Evolutionary conservation across 2,888 invertebrate genomes (phyloP).

Genomic region (Crossocerus cetratus): DNA sequence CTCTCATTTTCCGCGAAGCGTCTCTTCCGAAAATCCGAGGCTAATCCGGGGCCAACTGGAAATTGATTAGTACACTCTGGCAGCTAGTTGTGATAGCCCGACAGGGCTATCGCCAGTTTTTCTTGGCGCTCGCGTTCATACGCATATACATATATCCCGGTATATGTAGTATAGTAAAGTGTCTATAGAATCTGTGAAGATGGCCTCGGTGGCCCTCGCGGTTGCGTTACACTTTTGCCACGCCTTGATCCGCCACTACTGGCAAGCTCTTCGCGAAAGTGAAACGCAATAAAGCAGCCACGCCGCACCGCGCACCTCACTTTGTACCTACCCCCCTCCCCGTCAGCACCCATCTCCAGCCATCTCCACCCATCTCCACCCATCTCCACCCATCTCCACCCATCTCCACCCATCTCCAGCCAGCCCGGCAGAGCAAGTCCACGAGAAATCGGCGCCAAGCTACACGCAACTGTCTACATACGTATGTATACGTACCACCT

Average conservation of each 20-base stretch:
- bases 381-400: background rate
- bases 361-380: background rate
- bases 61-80: no score
- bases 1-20: no score
- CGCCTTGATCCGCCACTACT: slow-evolving; percentile 68
- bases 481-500: no score
- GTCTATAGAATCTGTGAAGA: no score
- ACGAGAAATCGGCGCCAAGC: slow-evolving; percentile 25
- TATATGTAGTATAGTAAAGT: no score
- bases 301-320: slow-evolving; percentile 45
- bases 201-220: slow-evolving; percentile 71
- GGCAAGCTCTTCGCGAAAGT: slow-evolving; percentile 76
- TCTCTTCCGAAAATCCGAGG: no score
- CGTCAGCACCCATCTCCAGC: background rate
- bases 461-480: background rate
- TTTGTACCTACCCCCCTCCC: background rate
- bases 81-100: no score
- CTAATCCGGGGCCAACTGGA: no score
- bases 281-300: slow-evolving; percentile 76
- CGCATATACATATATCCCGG: no score
- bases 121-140: no score
- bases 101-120: no score
- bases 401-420: background rate
- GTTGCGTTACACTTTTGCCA: slow-evolving; percentile 77
- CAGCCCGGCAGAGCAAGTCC: no score